Percentiles rank a stretch among this genome's conserved stretches.
Conservation (phyloP, 2,797 vertebrate species). For the Zalophus californianus region DNA sequence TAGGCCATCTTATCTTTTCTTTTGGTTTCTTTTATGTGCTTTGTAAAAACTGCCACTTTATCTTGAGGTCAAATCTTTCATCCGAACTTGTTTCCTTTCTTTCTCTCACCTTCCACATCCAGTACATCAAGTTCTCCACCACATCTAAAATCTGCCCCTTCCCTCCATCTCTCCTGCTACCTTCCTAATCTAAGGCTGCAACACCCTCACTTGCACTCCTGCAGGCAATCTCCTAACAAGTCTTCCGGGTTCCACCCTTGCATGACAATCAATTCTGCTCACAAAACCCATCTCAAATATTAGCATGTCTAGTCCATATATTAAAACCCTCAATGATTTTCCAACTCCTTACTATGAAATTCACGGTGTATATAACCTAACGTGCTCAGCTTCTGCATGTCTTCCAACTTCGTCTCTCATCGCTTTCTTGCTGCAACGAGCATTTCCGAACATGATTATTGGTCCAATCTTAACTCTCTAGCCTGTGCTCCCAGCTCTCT, state of each 20-base stretch:
- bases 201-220: background rate
- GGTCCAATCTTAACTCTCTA: background rate
- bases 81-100: background rate
- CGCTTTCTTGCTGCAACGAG: background rate
- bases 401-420: background rate
- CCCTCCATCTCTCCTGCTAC: background rate
- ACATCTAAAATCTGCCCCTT: background rate
- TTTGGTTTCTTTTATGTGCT: background rate
- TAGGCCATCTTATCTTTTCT: background rate
- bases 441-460: background rate
- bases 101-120: background rate
- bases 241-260: too few species aligned
- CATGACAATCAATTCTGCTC: background rate
- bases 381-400: rapidly evolving
- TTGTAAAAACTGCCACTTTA: background rate
- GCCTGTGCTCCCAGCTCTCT: background rate
- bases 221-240: rapidly evolving
- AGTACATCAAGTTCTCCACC: background rate
- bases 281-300: background rate
- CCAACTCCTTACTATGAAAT: background rate
- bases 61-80: background rate
- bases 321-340: background rate
- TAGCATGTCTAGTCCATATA: background rate
- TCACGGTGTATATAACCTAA: background rate
- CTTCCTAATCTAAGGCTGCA: background rate